Base-by-base conservation (phyloP, 2,113 vertebrate genomes). In the Peromyscus leucopus region DNA sequence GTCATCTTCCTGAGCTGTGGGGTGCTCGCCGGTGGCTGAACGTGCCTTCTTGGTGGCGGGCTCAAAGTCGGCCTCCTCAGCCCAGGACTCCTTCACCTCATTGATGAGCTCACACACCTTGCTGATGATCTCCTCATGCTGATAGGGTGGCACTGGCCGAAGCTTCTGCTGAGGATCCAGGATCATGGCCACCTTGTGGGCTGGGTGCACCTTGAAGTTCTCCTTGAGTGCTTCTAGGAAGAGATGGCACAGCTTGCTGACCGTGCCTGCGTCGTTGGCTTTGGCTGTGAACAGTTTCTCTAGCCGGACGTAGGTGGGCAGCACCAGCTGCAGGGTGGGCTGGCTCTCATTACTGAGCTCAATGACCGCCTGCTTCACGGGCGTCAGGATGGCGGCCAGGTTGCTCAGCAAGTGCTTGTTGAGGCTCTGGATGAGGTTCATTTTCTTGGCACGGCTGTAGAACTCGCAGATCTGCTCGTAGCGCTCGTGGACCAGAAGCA, bases 231-330 rank as follows among this genome's bases (percentile, higher is more conserved):
- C 99, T 97, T 99, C 99, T 67, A 99, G 98, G 97, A 99, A 99
- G 98, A 99, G 99, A 98, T 99, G 99, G 98, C 99, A 99, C 87
- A 99, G 99, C 97, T 99, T 99, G 98, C 99, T 99, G 98, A 99
- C 99, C 0, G 99, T 98, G 3, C 99, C 99, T 0, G 99, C 99
- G 4, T 99, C 99, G 0, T 99, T 99, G 55, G 99, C 99, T 99
- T 99, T 99, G 98, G 99, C 99, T 24, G 99, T 99, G 98, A 99
- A 99, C n/a, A 99, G 99, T 98, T 99, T 99, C 99, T 99, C 99
- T 98, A 99, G 98, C 95, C 99, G 99, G 87, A 99, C 99, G 4
- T 99, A 99, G 98, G 99, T 99, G 10, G 99, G 99, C 97, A 99
- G 98, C 48, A 99, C 99, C 94, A 99, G 99, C 98, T 99, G 99